Percentiles rank a stretch among this genome's conserved stretches.
These are phyloP conservation scores for Perithous albicinctus DNA, from an alignment of 2,888 invertebrate genomes.

Conservation along the genomic window DNA sequence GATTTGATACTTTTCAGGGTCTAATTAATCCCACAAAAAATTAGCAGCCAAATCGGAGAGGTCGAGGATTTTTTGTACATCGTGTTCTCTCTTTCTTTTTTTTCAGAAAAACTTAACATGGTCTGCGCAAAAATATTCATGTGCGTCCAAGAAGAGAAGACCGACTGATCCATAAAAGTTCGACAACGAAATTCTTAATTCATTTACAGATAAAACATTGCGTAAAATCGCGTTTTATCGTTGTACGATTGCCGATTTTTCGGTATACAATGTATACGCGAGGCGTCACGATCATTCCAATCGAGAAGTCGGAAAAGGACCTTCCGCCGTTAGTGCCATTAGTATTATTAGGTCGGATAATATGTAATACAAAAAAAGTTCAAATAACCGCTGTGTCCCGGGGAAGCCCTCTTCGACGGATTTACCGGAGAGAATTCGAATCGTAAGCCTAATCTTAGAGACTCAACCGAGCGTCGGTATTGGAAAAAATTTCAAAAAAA, in stretches of 20 bases:
- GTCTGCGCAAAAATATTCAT: slow-evolving; percentile 93
- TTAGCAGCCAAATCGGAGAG: too few species aligned
- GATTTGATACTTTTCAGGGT: too few species aligned
- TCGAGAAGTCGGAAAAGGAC: slow-evolving; percentile 38
- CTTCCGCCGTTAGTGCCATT: slow-evolving; percentile 63
- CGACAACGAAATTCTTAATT: slow-evolving; percentile 40
- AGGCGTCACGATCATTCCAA: slow-evolving; percentile 48
- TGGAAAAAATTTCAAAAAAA: slow-evolving; percentile 13
- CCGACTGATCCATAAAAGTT: slow-evolving; percentile 70
- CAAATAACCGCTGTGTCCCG: slow-evolving; percentile 2
- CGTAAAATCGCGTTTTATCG: slow-evolving; percentile 27
- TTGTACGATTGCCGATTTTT: slow-evolving; percentile 1
- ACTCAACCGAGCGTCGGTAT: neutral
- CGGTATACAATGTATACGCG: neutral
- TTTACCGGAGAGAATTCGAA: neutral
- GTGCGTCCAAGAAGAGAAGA: slow-evolving; percentile 90
- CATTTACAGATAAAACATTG: slow-evolving; percentile 36
- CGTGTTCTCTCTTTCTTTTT: too few species aligned
- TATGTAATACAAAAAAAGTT: slow-evolving; percentile 12
- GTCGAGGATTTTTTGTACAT: too few species aligned
- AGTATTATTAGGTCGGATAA: slow-evolving; percentile 56
- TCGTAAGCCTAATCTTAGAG: neutral
- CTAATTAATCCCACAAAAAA: too few species aligned
- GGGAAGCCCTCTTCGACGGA: neutral
- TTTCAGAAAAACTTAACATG: slow-evolving; percentile 88